phyloP scores from a whole-genome alignment of 2,888 invertebrate genomes.

The Tiliacea aurago region DNA sequence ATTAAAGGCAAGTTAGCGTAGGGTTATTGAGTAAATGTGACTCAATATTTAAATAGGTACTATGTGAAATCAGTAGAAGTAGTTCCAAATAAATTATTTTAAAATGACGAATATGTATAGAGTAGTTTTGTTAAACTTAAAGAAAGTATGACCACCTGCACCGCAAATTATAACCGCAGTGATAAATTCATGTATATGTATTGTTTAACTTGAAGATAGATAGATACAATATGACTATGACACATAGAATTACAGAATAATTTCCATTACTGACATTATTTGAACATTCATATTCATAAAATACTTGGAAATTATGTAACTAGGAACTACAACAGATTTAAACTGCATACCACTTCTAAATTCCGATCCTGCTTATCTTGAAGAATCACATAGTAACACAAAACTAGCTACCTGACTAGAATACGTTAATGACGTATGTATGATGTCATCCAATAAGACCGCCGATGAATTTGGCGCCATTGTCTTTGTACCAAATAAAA shows the following conservation, averaged over 20 bases:
- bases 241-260: not conserved
- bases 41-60: conserved; percentile 3
- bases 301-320: not conserved
- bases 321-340: not conserved
- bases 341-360: not conserved
- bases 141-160: conserved; percentile 15
- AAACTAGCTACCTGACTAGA: conserved; percentile 63
- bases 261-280: conserved; percentile 10
- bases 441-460: conserved; percentile 69
- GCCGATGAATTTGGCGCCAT: conserved; percentile 53
- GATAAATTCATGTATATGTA: conserved; percentile 6
- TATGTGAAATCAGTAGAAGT: not conserved
- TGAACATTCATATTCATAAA: not conserved
- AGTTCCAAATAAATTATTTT: not conserved
- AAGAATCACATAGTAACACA: conserved; percentile 11
- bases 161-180: conserved; percentile 1
- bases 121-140: conserved; percentile 8
- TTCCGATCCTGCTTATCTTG: not conserved
- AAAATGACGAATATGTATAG: conserved; percentile 22
- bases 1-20: conserved; percentile 19
- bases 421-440: conserved; percentile 69
- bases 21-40: conserved; percentile 12
- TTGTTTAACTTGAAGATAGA: not conserved
- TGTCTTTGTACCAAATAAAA: conserved; percentile 45
- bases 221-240: conserved; percentile 3